Percentiles rank a stretch among this genome's conserved stretches.
Conservation (phyloP, 2,888 invertebrate genomes). For the Theristus sp. region DNA sequence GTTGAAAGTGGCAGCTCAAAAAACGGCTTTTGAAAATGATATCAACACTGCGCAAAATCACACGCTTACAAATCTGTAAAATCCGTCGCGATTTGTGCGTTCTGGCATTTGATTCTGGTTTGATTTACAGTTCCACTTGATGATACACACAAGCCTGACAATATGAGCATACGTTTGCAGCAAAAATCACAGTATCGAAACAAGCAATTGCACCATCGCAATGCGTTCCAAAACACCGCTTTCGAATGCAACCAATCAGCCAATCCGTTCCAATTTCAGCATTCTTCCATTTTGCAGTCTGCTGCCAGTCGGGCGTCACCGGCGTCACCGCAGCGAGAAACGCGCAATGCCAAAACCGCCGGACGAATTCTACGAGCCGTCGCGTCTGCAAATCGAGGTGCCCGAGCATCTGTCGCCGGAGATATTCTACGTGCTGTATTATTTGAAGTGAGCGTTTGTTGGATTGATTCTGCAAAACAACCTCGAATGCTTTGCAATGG, state of each 20-base stretch:
- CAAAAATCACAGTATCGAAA: background rate
- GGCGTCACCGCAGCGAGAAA: background rate
- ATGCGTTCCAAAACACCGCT: background rate
- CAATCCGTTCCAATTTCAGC: background rate
- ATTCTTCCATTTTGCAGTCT: background rate
- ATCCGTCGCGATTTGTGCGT: no score
- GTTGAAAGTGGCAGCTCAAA: no score
- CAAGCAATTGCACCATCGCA: no score
- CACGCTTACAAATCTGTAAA: no score
- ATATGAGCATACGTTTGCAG: background rate
- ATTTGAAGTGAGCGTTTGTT: conserved; percentile 1
- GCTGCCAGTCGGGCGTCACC: background rate
- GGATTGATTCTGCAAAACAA: background rate
- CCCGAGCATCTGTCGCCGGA: background rate
- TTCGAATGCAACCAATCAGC: background rate
- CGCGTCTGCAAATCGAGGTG: background rate
- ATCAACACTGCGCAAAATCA: no score
- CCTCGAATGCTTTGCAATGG: no score
- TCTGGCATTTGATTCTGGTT: no score
- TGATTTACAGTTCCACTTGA: no score
- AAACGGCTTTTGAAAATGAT: no score
- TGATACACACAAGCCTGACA: no score
- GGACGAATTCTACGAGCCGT: background rate
- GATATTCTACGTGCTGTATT: background rate
- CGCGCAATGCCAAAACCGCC: background rate